These are phyloP conservation scores for Drosophila sulfurigaster DNA, from an alignment of 1,140 invertebrate genomes.

Conservation along the genomic window DNA sequence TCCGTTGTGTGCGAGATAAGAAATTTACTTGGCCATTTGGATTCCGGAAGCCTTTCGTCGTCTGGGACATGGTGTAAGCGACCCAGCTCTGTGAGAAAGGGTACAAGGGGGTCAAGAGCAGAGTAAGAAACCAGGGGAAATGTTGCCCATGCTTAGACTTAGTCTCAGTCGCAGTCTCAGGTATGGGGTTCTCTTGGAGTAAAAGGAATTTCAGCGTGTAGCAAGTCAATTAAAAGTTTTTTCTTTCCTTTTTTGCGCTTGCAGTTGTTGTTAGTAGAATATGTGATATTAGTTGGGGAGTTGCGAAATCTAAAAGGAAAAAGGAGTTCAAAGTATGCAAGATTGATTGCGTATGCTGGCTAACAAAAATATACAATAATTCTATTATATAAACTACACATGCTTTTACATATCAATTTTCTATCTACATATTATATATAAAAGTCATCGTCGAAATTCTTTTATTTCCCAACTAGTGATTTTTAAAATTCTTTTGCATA, in stretches of 20 bases:
- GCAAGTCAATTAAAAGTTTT: slow-evolving; percentile 77
- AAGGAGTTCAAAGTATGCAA: not conserved
- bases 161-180: not conserved
- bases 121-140: not conserved
- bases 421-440: not conserved
- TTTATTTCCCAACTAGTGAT: too few species aligned
- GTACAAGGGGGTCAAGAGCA: not conserved
- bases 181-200: slow-evolving; percentile 13
- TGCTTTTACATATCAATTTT: too few species aligned
- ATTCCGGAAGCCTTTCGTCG: slow-evolving; percentile 38
- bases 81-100: not conserved
- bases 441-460: not conserved
- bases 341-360: not conserved
- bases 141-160: not conserved
- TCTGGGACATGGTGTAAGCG: slow-evolving; percentile 2
- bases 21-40: slow-evolving; percentile 51
- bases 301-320: not conserved
- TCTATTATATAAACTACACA: not conserved
- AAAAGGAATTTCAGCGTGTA: slow-evolving; percentile 45
- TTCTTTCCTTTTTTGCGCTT: slow-evolving; percentile 27
- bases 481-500: too few species aligned
- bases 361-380: not conserved
- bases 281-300: slow-evolving; percentile 22
- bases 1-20: slow-evolving; percentile 47
- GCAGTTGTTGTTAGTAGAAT: slow-evolving; percentile 19